A percentile compares a stretch with the other conserved stretches of the same genome.
phyloP scores from a whole-genome alignment of 2,113 vertebrate species.

The Prunella himalayana region DNA sequence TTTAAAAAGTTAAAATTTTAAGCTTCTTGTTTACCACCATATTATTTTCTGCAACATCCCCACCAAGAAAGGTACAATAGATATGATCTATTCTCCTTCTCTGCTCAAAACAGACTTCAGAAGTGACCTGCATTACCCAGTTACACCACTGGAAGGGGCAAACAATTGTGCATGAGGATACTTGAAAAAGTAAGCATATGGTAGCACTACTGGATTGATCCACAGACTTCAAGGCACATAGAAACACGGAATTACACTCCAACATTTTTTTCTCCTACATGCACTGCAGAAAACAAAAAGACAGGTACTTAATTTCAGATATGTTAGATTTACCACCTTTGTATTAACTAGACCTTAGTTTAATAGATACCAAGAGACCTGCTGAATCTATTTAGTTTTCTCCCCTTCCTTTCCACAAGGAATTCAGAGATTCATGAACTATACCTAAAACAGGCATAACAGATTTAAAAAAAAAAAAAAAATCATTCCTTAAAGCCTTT shows the following conservation, averaged over 20 bases:
- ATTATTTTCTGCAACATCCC: neutral
- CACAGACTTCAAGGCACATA: neutral
- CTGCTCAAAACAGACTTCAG: neutral
- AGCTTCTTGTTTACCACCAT: neutral
- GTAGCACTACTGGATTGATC: neutral
- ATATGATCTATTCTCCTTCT: neutral
- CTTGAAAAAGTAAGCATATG: neutral
- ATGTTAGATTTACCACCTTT: neutral
- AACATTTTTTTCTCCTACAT: neutral
- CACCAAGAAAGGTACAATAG: neutral
- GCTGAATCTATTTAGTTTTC: neutral
- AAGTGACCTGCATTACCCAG: neutral
- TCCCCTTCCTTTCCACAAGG: neutral
- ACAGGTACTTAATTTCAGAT: neutral
- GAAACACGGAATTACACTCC: neutral
- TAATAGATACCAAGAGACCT: neutral
- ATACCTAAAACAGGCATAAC: neutral
- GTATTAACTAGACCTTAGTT: neutral
- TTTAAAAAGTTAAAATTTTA: neutral
- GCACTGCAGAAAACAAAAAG: neutral
- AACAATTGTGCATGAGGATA: neutral
- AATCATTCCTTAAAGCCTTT: neutral
- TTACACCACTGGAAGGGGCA: constrained; percentile 25
- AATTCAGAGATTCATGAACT: neutral
- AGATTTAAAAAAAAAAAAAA: neutral